These are phyloP conservation scores for Rattus norvegicus DNA, from an alignment of 2,113 vertebrate genomes.

Conservation along the genomic window DNA sequence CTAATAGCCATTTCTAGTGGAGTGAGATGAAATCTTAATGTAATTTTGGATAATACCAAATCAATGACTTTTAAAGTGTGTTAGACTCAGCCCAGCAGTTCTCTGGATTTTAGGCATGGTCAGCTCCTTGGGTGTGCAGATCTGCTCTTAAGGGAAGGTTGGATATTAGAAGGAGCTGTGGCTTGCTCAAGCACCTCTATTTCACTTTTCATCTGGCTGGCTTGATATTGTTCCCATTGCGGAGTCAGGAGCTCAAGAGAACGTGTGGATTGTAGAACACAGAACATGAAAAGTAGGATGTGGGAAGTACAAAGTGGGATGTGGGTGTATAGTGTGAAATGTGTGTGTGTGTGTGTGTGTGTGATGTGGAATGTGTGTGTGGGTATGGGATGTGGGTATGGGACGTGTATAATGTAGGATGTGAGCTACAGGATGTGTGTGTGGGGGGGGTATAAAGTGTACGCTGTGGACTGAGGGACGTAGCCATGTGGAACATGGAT, in stretches of 20 bases:
- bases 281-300: neutral
- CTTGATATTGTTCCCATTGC: neutral
- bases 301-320: rapidly evolving
- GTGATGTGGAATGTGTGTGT: no score
- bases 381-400: neutral
- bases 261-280: neutral
- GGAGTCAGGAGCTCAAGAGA: neutral
- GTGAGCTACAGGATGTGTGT: neutral
- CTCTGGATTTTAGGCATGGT: neutral
- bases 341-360: neutral
- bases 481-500: neutral
- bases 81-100: neutral
- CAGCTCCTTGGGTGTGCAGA: neutral
- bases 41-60: neutral
- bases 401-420: neutral
- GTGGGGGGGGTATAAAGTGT: neutral
- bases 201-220: neutral
- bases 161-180: neutral
- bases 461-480: no score
- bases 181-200: rapidly evolving
- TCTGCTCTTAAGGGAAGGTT: neutral
- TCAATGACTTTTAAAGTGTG: neutral
- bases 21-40: neutral
- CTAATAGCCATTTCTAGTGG: neutral
- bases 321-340: neutral